phyloP scores from a whole-genome alignment of 2,797 vertebrate genomes.

The Spondyliosoma cantharus region DNA sequence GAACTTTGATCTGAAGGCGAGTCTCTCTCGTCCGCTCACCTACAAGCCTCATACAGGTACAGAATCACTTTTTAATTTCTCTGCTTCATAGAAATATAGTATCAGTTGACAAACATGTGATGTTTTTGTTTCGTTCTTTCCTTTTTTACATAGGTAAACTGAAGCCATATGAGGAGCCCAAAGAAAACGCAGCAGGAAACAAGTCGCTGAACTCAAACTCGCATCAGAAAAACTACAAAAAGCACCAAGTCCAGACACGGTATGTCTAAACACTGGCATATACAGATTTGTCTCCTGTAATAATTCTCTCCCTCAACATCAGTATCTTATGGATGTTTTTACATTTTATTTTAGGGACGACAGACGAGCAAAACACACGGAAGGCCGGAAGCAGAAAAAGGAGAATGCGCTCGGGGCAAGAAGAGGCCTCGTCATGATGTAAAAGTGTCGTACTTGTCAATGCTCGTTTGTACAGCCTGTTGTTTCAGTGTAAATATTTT shows the following conservation, averaged over 20 bases:
- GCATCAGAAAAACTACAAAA: conserved; percentile 89
- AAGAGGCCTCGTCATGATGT: conserved; percentile 85
- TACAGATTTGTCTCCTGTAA: accelerated
- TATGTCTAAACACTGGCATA: conserved; percentile 32
- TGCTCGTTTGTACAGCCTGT: conserved; percentile 40
- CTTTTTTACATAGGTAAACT: conserved; percentile 86
- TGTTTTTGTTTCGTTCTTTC: background rate
- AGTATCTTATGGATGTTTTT: background rate
- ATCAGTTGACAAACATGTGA: background rate
- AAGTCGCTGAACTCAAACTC: conserved; percentile 73
- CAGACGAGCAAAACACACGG: conserved; percentile 80
- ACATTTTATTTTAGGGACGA: conserved; percentile 79
- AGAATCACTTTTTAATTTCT: background rate
- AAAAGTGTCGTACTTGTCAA: conserved; percentile 32
- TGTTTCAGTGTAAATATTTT: conserved; percentile 69
- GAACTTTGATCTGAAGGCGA: conserved; percentile 92
- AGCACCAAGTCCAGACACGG: conserved; percentile 88
- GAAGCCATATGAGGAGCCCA: conserved; percentile 87
- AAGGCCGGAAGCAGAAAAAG: conserved; percentile 90
- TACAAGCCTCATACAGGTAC: conserved; percentile 95
- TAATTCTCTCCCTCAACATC: accelerated
- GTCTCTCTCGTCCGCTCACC: conserved; percentile 90
- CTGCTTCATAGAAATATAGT: accelerated
- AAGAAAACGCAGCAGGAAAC: conserved; percentile 82
- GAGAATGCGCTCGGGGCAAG: conserved; percentile 84